A percentile compares a stretch with the other conserved stretches of the same genome.
phyloP scores from a whole-genome alignment of 2,113 vertebrate species.

The Fregata magnificens region DNA sequence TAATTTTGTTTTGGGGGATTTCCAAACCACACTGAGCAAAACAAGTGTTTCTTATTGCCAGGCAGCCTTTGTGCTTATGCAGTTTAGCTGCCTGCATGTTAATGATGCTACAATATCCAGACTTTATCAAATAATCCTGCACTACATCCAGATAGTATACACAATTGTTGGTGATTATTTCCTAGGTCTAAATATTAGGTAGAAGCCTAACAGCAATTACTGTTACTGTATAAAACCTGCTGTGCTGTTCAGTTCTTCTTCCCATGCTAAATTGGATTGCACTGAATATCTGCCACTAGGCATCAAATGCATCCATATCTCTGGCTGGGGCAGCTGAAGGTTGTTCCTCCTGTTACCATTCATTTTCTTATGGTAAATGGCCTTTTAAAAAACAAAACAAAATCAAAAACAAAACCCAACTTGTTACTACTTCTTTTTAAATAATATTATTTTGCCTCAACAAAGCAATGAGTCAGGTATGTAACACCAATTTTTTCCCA shows the following conservation, averaged over 20 bases:
- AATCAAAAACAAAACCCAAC: accelerated
- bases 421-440: neutral
- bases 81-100: neutral
- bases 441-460: neutral
- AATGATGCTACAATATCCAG: neutral
- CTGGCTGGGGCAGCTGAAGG: neutral
- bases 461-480: neutral
- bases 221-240: neutral
- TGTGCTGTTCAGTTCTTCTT: neutral
- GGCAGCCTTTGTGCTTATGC: neutral
- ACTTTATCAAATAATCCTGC: neutral
- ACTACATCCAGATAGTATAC: neutral
- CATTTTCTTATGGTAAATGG: neutral
- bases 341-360: neutral
- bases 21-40: neutral
- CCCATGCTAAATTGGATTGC: neutral
- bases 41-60: neutral
- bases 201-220: neutral
- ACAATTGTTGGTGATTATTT: neutral
- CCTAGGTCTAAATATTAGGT: neutral
- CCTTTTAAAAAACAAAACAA: neutral
- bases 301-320: neutral
- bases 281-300: neutral
- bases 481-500: neutral
- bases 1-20: neutral